Evolutionary conservation across 2,888 invertebrate species (phyloP).

Genomic region (Scaptomyza polygonia): DNA sequence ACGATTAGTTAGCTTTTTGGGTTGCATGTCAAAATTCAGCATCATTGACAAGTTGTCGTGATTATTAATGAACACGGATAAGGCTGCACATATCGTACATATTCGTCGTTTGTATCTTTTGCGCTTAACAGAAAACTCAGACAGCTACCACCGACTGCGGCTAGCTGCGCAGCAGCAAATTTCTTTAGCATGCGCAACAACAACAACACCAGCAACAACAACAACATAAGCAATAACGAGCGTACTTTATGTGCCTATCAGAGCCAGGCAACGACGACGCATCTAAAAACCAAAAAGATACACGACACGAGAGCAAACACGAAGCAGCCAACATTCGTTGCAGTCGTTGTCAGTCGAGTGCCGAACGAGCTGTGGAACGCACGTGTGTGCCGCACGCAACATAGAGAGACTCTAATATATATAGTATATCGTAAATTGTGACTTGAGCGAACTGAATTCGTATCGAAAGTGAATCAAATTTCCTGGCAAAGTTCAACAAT

Average conservation of each 20-base stretch:
- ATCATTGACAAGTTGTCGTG: slow-evolving; percentile 66
- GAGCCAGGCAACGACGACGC: slow-evolving; percentile 55
- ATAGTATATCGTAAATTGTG: slow-evolving; percentile 1
- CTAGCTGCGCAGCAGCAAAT: slow-evolving; percentile 59
- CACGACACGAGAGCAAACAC: slow-evolving; percentile 42
- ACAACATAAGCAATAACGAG: slow-evolving; percentile 25
- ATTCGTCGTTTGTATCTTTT: slow-evolving; percentile 51
- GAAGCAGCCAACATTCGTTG: slow-evolving; percentile 30
- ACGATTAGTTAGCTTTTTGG: slow-evolving; percentile 46
- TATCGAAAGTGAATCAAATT: slow-evolving; percentile 20
- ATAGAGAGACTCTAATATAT: neutral
- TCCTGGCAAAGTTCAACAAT: slow-evolving; percentile 3
- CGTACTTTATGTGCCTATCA: slow-evolving; percentile 64
- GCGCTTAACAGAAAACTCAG: slow-evolving; percentile 38
- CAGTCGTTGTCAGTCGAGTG: slow-evolving; percentile 74
- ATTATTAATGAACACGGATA: slow-evolving; percentile 58
- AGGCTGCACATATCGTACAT: slow-evolving; percentile 47
- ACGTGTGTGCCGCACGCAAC: slow-evolving; percentile 65
- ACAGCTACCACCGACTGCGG: slow-evolving; percentile 46
- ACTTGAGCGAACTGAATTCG: slow-evolving; percentile 1
- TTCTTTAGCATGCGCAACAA: slow-evolving; percentile 54
- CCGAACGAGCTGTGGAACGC: slow-evolving; percentile 79
- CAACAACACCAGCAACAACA: slow-evolving; percentile 40
- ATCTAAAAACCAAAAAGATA: slow-evolving; percentile 30
- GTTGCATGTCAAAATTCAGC: slow-evolving; percentile 38